Evolutionary conservation across 1,140 invertebrate species (phyloP).

Genomic region (Calliphora vicina): DNA sequence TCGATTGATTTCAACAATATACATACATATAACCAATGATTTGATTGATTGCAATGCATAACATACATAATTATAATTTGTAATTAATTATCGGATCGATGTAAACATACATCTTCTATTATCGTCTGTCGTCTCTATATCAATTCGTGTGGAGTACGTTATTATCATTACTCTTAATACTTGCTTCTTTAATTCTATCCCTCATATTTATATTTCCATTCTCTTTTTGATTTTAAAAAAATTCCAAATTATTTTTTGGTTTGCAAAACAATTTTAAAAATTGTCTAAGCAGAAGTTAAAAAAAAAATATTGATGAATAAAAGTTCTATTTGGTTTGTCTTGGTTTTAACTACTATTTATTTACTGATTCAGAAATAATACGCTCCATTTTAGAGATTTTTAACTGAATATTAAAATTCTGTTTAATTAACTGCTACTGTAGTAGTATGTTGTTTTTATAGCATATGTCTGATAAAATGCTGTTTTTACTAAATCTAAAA

Average conservation of each 20-base stretch:
- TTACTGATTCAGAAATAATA: too few species aligned
- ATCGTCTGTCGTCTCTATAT: slow-evolving; percentile 3
- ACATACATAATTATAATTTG: not conserved
- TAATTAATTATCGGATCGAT: not conserved
- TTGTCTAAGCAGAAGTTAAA: not conserved
- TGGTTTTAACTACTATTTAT: not conserved
- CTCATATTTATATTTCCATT: not conserved
- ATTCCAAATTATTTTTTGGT: not conserved
- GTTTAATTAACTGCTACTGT: too few species aligned
- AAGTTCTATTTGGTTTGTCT: slow-evolving; percentile 19
- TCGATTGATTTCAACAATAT: not conserved
- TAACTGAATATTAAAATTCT: too few species aligned
- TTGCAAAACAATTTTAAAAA: not conserved
- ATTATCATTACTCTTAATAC: not conserved
- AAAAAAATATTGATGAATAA: not conserved
- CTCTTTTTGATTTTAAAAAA: not conserved
- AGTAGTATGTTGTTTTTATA: too few species aligned
- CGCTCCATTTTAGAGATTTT: too few species aligned
- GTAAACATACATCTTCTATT: not conserved
- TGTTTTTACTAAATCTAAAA: too few species aligned
- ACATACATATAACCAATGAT: not conserved
- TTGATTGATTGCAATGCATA: not conserved
- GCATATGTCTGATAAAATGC: too few species aligned
- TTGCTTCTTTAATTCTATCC: too few species aligned
- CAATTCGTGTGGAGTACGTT: slow-evolving; percentile 22